A percentile compares a stretch with the other conserved stretches of the same genome.
Conservation (phyloP, 2,888 invertebrate species). For the Taenaris catops region DNA sequence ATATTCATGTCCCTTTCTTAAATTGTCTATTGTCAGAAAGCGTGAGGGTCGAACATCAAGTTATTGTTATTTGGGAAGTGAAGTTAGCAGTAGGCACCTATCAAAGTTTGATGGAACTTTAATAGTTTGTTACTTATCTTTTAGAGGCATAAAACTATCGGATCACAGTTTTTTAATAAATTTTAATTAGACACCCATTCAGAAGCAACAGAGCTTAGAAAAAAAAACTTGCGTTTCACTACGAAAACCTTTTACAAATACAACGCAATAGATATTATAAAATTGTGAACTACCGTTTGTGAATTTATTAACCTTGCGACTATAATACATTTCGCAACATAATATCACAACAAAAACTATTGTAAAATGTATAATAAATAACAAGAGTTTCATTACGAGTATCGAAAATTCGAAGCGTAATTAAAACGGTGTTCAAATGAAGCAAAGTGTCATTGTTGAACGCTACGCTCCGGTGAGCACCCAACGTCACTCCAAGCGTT, state of each 20-base stretch:
- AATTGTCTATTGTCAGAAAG: slow-evolving; percentile 25
- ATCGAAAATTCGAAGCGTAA: slow-evolving; percentile 25
- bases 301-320: slow-evolving; percentile 6
- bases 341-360: slow-evolving; percentile 1
- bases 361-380: neutral
- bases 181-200: no score
- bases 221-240: no score
- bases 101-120: no score
- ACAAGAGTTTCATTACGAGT: slow-evolving; percentile 6
- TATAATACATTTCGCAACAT: slow-evolving; percentile 4
- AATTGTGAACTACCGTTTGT: neutral
- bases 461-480: slow-evolving; percentile 43
- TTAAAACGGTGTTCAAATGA: slow-evolving; percentile 35
- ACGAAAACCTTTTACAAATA: neutral
- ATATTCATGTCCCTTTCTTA: slow-evolving; percentile 32
- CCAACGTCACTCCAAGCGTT: slow-evolving; percentile 41
- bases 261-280: slow-evolving; percentile 6
- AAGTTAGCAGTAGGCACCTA: slow-evolving; percentile 47
- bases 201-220: no score
- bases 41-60: slow-evolving; percentile 1
- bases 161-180: no score
- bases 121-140: no score
- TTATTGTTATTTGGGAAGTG: slow-evolving; percentile 26
- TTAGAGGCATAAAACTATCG: no score
- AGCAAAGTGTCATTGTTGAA: slow-evolving; percentile 49